Conservation (phyloP, 2,113 vertebrate species). For the Pollachius pollachius region DNA sequence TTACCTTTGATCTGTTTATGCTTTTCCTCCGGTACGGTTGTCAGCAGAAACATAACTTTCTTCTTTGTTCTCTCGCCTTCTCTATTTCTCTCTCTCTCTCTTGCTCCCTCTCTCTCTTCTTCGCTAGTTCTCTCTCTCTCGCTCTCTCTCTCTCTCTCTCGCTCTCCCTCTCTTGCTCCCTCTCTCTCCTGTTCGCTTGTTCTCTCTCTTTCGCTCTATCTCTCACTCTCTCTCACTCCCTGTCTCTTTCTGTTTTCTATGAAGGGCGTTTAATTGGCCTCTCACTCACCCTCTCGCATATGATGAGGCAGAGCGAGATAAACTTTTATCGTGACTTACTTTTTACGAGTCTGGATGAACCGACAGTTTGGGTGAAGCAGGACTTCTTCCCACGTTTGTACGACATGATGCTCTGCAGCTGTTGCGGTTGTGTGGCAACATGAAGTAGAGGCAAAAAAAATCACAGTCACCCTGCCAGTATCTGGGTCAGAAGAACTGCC, state of each 20-base stretch:
- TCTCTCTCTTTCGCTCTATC: background rate
- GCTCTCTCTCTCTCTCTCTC: background rate
- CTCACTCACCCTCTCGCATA: slow-evolving; percentile 6
- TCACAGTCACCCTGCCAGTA: too few relatives aligned
- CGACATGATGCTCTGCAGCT: too few relatives aligned
- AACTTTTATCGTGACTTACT: background rate
- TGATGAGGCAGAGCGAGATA: background rate
- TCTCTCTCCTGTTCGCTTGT: background rate
- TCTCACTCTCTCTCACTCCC: background rate
- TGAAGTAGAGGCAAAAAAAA: too few relatives aligned
- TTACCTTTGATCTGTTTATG: background rate
- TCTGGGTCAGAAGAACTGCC: too few relatives aligned
- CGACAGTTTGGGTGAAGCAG: too few relatives aligned
- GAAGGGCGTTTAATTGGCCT: slow-evolving; percentile 49
- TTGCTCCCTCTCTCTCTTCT: background rate
- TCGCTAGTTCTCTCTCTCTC: slow-evolving; percentile 6
- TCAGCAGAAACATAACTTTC: background rate
- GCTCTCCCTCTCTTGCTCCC: slow-evolving; percentile 22
- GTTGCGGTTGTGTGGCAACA: too few relatives aligned
- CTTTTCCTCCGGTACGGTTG: background rate
- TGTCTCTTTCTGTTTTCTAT: slow-evolving; percentile 34
- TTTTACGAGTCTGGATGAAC: too few relatives aligned
- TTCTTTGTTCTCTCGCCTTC: slow-evolving; percentile 14
- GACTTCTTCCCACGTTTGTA: too few relatives aligned
- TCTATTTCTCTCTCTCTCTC: background rate